Percentiles rank a stretch among this genome's conserved stretches.
These are phyloP conservation scores for Apteryx mantelli DNA, from an alignment of 2,113 vertebrate species.

Conservation along the genomic window DNA sequence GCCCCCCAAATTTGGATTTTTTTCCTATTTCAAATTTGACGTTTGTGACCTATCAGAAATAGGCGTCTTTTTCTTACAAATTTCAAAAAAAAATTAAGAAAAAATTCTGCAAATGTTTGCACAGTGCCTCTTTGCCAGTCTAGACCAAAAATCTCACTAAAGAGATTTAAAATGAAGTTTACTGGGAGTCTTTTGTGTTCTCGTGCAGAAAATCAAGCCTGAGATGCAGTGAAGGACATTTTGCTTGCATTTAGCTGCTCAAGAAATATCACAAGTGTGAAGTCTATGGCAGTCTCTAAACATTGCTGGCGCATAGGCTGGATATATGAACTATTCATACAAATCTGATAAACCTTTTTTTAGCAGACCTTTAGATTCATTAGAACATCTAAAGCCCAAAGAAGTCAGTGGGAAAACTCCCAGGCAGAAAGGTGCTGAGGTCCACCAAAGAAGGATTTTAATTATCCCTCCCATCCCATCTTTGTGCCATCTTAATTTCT, in stretches of 20 bases:
- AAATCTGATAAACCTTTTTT: neutral
- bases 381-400: neutral
- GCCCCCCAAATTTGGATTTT: neutral
- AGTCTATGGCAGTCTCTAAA: neutral
- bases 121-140: neutral
- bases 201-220: neutral
- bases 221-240: neutral
- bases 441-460: neutral
- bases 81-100: neutral
- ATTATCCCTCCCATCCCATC: neutral
- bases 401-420: neutral
- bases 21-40: neutral
- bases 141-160: neutral
- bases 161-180: neutral
- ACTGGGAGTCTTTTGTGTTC: neutral
- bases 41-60: neutral
- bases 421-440: neutral
- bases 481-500: neutral
- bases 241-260: neutral
- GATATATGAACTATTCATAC: neutral
- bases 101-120: rapidly evolving
- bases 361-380: neutral
- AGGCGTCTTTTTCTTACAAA: neutral
- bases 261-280: neutral
- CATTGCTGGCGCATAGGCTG: neutral